Base-by-base conservation (phyloP, 64 coral and sea anemone species). In the Porites australiensis region DNA sequence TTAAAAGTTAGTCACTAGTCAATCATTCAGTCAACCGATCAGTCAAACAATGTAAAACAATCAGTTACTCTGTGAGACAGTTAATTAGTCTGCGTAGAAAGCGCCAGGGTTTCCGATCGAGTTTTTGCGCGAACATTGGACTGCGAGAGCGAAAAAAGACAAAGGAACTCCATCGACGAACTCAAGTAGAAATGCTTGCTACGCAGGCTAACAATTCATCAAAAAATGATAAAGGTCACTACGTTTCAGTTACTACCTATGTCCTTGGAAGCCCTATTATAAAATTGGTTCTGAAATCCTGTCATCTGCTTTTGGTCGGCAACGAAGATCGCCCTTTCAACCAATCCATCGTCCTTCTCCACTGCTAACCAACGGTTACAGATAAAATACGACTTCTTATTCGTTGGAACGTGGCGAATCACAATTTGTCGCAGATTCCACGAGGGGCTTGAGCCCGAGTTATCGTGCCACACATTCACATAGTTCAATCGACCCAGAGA, bases 381-480 rank as follows among this genome's bases (percentile, higher is more conserved):
- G 10, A 98, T n/a, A 62, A 98, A 98, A 50, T 92, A 86, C 70
- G 72, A 84, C 18, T 88, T 98, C 16, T 62, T 69, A 47, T 89
- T 88, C 13, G 55, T 82, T 9, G 22, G 45, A 5, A 98, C 13
- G n/a, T 95, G 92, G 13, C 66, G 86, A 77, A 98, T 49, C 4
- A 93, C 72, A 64, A 98, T 80, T 65, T 98, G 92, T 58, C 89
- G 72, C 13, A 98, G 44, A 76, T 92, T 89, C 96, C 96, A 98
- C 2, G 96, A 75, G 0, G 94, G 94, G 59, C 88, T 53, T 4
- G 51, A 5, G 5, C 94, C 94, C 8, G 90, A 72, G 72, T 89
- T 93, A 51, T 96, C 88, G 16, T 96, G 94, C 94, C 94, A 96
- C 19, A 96, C 57, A 58, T 87, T 68, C 4, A 96, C 71, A 19